These are phyloP conservation scores for Tachina fera DNA, from an alignment of 2,888 invertebrate species.

Conservation along the genomic window DNA sequence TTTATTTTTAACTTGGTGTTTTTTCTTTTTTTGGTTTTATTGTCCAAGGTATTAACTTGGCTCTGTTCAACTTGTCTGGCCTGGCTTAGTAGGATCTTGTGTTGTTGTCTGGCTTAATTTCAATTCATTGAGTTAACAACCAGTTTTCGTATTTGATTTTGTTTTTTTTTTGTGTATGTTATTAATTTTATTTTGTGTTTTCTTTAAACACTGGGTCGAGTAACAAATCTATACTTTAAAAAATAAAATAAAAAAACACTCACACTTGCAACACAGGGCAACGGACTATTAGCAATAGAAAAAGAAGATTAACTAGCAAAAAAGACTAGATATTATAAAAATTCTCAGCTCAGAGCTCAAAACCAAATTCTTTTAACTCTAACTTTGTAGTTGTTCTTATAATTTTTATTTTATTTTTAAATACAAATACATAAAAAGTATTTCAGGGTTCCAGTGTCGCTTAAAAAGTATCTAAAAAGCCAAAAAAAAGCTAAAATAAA, in stretches of 20 bases:
- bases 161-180: slow-evolving; percentile 52
- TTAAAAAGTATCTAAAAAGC: slow-evolving; percentile 11
- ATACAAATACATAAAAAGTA: not conserved
- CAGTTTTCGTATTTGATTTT: slow-evolving; percentile 55
- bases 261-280: slow-evolving; percentile 31
- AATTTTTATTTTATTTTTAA: not conserved
- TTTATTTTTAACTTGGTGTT: not conserved
- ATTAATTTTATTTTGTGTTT: slow-evolving; percentile 51
- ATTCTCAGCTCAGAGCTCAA: not conserved
- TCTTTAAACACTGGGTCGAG: slow-evolving; percentile 62
- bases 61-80: slow-evolving; percentile 40
- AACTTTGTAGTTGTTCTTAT: not conserved
- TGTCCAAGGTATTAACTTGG: slow-evolving; percentile 61
- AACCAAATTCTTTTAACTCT: not conserved
- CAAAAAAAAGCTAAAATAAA: not conserved
- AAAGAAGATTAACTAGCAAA: not conserved
- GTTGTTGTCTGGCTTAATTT: slow-evolving; percentile 64
- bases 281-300: slow-evolving; percentile 8
- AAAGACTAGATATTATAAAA: not conserved
- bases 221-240: slow-evolving; percentile 52
- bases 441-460: not conserved
- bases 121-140: slow-evolving; percentile 68
- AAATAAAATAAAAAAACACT: not conserved
- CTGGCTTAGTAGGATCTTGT: slow-evolving; percentile 50
- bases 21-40: slow-evolving; percentile 42